These are phyloP conservation scores for Latrodectus geometricus DNA, from an alignment of 1,140 invertebrate species.

Conservation along the genomic window DNA sequence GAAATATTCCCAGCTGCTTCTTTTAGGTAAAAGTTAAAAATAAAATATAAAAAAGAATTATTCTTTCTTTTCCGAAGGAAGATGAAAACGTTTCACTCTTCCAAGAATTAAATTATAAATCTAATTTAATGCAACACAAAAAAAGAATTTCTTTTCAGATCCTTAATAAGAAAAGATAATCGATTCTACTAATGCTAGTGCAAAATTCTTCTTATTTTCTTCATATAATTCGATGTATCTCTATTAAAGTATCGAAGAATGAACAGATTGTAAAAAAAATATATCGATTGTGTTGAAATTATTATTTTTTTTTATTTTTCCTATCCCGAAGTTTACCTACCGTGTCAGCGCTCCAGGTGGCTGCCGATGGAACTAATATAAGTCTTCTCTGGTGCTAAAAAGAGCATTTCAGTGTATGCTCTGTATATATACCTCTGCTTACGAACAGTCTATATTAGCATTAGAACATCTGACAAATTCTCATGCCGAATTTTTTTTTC, in stretches of 20 bases:
- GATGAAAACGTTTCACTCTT: not conserved
- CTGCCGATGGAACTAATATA: conserved; percentile 25
- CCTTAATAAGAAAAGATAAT: not conserved
- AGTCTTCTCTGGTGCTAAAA: conserved; percentile 25
- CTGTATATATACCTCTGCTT: not conserved
- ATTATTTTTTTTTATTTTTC: not conserved
- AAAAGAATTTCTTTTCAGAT: not conserved
- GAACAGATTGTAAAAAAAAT: conserved; percentile 10
- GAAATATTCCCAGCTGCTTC: not conserved
- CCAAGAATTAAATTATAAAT: not conserved
- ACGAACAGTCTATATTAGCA: conserved; percentile 30
- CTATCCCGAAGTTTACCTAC: conserved; percentile 7
- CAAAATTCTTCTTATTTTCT: not conserved
- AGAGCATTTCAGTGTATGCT: conserved; percentile 15
- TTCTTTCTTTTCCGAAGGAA: not conserved
- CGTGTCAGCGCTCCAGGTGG: conserved; percentile 49
- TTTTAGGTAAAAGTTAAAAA: not conserved
- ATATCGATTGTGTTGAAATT: conserved; percentile 14
- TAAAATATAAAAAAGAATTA: not conserved
- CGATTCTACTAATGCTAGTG: not conserved
- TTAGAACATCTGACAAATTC: conserved; percentile 55
- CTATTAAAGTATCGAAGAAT: conserved; percentile 32
- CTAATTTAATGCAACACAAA: not conserved
- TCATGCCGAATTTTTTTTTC: conserved; percentile 15
- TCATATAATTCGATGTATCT: conserved; percentile 10